Conservation (phyloP, 1,140 invertebrate genomes). For the Pogonomyrmex californicus region DNA sequence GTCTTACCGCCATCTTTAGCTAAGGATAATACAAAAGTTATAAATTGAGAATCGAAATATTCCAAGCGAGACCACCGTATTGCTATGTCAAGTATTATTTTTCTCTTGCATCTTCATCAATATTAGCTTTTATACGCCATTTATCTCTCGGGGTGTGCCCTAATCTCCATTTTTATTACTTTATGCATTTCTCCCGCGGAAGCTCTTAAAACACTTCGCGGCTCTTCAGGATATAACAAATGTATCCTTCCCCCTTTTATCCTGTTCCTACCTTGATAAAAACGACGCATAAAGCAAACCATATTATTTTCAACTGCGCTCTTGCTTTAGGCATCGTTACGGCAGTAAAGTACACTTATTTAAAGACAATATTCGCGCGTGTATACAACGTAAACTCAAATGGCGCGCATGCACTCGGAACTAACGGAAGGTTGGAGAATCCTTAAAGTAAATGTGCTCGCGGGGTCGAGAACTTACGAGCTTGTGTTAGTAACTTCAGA, state of each 20-base stretch:
- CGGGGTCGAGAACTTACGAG: conserved; percentile 51
- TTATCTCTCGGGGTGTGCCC: background rate
- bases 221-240: conserved; percentile 18
- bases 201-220: conserved; percentile 37
- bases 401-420: conserved; percentile 33
- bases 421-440: conserved; percentile 38
- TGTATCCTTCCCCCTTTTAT: background rate
- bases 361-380: conserved; percentile 42
- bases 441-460: conserved; percentile 59
- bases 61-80: background rate
- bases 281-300: conserved; percentile 25
- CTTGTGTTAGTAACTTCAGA: conserved; percentile 51
- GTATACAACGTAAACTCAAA: conserved; percentile 15
- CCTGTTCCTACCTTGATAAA: background rate
- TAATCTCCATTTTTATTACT: conserved; percentile 59
- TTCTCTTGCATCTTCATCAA: conserved; percentile 28
- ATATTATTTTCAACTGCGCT: conserved; percentile 27
- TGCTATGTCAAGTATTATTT: background rate
- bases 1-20: background rate
- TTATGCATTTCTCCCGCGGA: conserved; percentile 32
- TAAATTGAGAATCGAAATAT: conserved; percentile 15
- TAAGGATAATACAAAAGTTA: background rate
- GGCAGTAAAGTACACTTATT: background rate
- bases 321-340: conserved; percentile 6
- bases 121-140: conserved; percentile 44